These are phyloP conservation scores for Takifugu ocellatus DNA, from an alignment of 2,797 vertebrate genomes.

Conservation along the genomic window DNA sequence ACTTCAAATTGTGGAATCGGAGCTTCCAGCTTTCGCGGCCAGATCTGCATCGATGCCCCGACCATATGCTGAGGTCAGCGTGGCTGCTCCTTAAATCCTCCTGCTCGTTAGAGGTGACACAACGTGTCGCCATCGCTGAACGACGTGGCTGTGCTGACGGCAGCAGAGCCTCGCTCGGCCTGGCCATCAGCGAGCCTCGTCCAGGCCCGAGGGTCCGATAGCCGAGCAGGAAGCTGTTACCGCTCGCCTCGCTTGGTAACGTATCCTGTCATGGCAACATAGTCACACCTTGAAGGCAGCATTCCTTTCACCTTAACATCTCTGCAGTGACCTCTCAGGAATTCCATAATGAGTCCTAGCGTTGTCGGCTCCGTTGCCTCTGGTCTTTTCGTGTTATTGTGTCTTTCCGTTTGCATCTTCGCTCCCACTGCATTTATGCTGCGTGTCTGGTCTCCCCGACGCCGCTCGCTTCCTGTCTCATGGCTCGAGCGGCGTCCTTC, in stretches of 20 bases:
- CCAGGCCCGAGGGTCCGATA: too few species aligned
- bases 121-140: too few species aligned
- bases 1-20: slow-evolving; percentile 55
- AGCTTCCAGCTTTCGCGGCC: slow-evolving; percentile 72
- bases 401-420: slow-evolving; percentile 14
- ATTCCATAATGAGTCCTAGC: slow-evolving; percentile 31
- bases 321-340: slow-evolving; percentile 18
- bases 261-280: too few species aligned
- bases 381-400: slow-evolving; percentile 9
- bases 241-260: too few species aligned
- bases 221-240: too few species aligned
- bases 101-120: slow-evolving; percentile 52
- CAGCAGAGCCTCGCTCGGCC: too few species aligned
- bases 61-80: slow-evolving; percentile 68
- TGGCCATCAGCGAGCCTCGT: too few species aligned
- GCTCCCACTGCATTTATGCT: background rate
- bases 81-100: slow-evolving; percentile 58
- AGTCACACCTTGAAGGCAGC: too few species aligned
- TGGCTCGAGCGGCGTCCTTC: too few species aligned
- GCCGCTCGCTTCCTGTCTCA: background rate
- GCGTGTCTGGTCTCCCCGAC: background rate
- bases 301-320: too few species aligned
- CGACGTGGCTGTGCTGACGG: too few species aligned
- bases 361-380: slow-evolving; percentile 4
- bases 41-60: slow-evolving; percentile 62